Base-by-base conservation (phyloP, 2,797 vertebrate species). In the Dipus sagitta region DNA sequence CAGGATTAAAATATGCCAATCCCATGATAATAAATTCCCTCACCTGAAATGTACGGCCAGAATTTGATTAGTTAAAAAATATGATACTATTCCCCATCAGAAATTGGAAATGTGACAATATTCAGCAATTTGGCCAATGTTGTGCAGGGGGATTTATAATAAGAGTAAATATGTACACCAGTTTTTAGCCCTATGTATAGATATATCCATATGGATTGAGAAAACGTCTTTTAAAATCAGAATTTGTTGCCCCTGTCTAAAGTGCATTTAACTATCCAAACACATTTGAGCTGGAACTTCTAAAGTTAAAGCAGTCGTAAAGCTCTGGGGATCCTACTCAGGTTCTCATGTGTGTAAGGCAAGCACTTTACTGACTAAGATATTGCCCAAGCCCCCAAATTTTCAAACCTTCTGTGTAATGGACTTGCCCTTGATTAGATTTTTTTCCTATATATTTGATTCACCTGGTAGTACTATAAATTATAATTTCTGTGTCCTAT, bases 271-370 rank as follows among this genome's bases (percentile, higher is more conserved):
- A 42, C 54, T 85, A 13, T 93, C 91, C 88, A 89, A 91, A 89
- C 28, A 89, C 24, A 86, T 92, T 86, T 92, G 32, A 88, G 67
- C 42, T 93, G 38, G 78, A 93, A 92, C 38, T 93, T 96, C 80
- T 92, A 84, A 92, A 92, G 88, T 95, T 87, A 93, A 86, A 96
- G 65, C 24, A 93, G 80, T 81, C 78, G 95, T 88, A 95, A 87
- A 17, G 54, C 54, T 58, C 54, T 58, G 54, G 54, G 13, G 54
- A 58, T 58, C 54, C 13, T 14, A 58, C 54, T 58, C 54, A 58
- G 54, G 12, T 58, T 12, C 54, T 54, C 54, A 58, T 58, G 54
- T 12, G 3, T 58, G 13, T 58, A 58, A 58, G 13, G 17, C 54
- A 14, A 15, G 54, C 14, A 17, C 54, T 58, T 58, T 58, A 58